Percentiles rank a stretch among this genome's conserved stretches.
phyloP scores from a whole-genome alignment of 2,888 invertebrate species.

The Drosophila longiperda region DNA sequence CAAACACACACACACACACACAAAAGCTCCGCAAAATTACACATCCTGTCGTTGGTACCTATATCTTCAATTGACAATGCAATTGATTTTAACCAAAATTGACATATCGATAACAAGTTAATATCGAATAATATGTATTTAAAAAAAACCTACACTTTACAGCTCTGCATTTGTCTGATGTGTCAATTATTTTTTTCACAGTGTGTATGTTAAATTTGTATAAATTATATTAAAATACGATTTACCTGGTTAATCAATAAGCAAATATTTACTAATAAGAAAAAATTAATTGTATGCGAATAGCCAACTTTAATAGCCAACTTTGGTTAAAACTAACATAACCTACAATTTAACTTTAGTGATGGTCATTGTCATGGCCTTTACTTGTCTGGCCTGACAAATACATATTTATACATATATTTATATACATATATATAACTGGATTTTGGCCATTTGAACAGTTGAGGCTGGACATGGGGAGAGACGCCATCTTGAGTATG shows the following conservation, averaged over 20 bases:
- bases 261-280: background rate
- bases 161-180: background rate
- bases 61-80: conserved; percentile 19
- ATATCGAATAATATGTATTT: background rate
- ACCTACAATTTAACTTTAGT: conserved; percentile 32
- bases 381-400: conserved; percentile 18
- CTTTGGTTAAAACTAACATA: background rate
- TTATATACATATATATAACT: conserved; percentile 11
- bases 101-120: conserved; percentile 29
- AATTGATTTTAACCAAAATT: conserved; percentile 30
- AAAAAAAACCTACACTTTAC: background rate
- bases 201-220: background rate
- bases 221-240: background rate
- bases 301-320: background rate
- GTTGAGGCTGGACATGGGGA: background rate
- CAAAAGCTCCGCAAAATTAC: conserved; percentile 44
- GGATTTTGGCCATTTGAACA: conserved; percentile 34
- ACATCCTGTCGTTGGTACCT: conserved; percentile 31
- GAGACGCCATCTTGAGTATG: conserved; percentile 78
- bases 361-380: conserved; percentile 49
- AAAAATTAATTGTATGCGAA: background rate
- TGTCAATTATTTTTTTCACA: background rate
- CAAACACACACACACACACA: conserved; percentile 12
- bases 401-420: conserved; percentile 16
- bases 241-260: background rate